Evolutionary conservation across 2,888 invertebrate genomes (phyloP).

Genomic region (Habrosyne pyritoides): DNA sequence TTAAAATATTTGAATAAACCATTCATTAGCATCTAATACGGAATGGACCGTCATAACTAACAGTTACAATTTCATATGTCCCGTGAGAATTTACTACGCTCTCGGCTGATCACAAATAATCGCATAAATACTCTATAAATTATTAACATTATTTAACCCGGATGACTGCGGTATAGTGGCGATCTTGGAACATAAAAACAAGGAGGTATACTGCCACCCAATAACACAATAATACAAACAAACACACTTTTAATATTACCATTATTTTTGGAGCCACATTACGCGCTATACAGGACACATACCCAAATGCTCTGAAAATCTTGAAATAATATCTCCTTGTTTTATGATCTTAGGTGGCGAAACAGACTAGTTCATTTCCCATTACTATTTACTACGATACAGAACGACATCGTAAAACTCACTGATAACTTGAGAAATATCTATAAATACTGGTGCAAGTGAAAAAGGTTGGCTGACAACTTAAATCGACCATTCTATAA

Average conservation of each 20-base stretch:
- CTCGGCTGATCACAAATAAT: constrained; percentile 49
- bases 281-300: background rate
- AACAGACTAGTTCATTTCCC: background rate
- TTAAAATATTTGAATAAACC: constrained; percentile 33
- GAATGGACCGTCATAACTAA: constrained; percentile 31
- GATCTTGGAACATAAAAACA: constrained; percentile 13
- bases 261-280: background rate
- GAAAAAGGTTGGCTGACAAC: constrained; percentile 46
- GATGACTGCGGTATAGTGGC: constrained; percentile 6
- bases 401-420: constrained; percentile 50
- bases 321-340: constrained; percentile 9
- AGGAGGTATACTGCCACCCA: background rate
- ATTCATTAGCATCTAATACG: constrained; percentile 31
- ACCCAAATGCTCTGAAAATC: constrained; percentile 18
- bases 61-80: constrained; percentile 24
- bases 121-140: constrained; percentile 61
- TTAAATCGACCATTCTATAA: constrained; percentile 30
- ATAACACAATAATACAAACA: background rate
- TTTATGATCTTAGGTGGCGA: background rate
- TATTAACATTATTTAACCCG: constrained; percentile 52
- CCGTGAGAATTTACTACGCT: constrained; percentile 55
- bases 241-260: background rate
- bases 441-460: constrained; percentile 50
- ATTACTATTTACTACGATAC: constrained; percentile 20
- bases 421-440: constrained; percentile 48